A percentile compares a stretch with the other conserved stretches of the same genome.
Evolutionary conservation across 2,113 vertebrate genomes (phyloP).

Genomic region (Archocentrus centrarchus): DNA sequence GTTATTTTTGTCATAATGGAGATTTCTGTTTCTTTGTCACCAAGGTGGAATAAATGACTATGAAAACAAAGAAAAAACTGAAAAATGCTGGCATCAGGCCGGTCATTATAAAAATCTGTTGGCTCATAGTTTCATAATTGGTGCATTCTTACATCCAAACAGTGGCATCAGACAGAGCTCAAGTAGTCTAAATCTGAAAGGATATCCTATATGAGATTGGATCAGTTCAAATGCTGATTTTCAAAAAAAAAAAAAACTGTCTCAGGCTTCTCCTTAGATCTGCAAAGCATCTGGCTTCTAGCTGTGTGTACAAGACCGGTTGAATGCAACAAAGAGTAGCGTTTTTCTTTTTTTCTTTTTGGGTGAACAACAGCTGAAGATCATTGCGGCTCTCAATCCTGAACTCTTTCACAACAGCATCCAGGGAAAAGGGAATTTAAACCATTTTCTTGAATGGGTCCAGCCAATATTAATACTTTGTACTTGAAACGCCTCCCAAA

Average conservation of each 20-base stretch:
- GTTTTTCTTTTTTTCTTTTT: not conserved
- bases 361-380: constrained; percentile 32
- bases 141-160: not conserved
- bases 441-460: constrained; percentile 48
- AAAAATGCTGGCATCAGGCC: not conserved
- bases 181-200: constrained; percentile 14
- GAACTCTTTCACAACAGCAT: constrained; percentile 33
- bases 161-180: not conserved
- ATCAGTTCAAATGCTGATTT: constrained; percentile 26
- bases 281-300: constrained; percentile 25
- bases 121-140: not conserved
- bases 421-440: constrained; percentile 26
- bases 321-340: constrained; percentile 26
- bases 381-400: constrained; percentile 29
- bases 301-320: constrained; percentile 21
- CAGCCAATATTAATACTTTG: constrained; percentile 40
- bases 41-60: not conserved
- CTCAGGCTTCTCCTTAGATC: constrained; percentile 3
- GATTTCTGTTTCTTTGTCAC: not conserved
- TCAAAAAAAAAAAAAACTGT: constrained; percentile 28
- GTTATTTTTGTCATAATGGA: constrained; percentile 7
- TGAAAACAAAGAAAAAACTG: not conserved
- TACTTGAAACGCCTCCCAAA: constrained; percentile 48
- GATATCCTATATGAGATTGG: not conserved
- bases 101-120: not conserved